These are phyloP conservation scores for Selenia dentaria DNA, from an alignment of 2,888 invertebrate species.

Conservation along the genomic window DNA sequence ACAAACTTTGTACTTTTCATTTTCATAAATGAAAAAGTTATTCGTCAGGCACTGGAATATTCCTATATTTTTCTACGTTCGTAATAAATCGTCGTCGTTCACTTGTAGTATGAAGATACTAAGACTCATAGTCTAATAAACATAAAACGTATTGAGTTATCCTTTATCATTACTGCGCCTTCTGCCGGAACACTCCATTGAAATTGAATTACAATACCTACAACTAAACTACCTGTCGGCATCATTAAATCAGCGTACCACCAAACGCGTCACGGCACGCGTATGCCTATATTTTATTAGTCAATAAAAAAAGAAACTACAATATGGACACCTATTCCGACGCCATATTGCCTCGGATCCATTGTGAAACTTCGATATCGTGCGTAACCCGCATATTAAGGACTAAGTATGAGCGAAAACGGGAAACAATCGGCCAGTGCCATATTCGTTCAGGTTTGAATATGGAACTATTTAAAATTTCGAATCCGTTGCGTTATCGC, in stretches of 20 bases:
- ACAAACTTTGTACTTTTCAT: too few species aligned
- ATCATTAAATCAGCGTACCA: slow-evolving; percentile 18
- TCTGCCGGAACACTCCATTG: background rate
- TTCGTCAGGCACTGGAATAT: too few species aligned
- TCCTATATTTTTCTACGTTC: too few species aligned
- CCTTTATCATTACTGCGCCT: background rate
- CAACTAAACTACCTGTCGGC: slow-evolving; percentile 9
- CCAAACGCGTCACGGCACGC: slow-evolving; percentile 17
- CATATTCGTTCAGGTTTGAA: slow-evolving; percentile 81
- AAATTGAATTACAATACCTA: slow-evolving; percentile 1
- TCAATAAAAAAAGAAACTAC: slow-evolving; percentile 57
- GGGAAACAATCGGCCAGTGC: slow-evolving; percentile 79
- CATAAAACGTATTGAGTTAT: too few species aligned
- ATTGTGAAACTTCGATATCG: slow-evolving; percentile 80
- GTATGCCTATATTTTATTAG: slow-evolving; percentile 33
- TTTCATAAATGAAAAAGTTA: too few species aligned
- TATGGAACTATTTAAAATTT: slow-evolving; percentile 84
- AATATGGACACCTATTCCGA: slow-evolving; percentile 55
- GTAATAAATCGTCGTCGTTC: too few species aligned
- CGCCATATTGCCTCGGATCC: slow-evolving; percentile 63
- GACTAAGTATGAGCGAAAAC: slow-evolving; percentile 77
- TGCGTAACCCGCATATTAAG: slow-evolving; percentile 82
- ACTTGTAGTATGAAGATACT: too few species aligned
- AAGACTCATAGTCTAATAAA: background rate
- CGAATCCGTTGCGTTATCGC: slow-evolving; percentile 83